Evolutionary conservation across 2,888 invertebrate genomes (phyloP), one percentile per base, ranked within the genome.

Genomic region (Chloroclysta siterata): DNA sequence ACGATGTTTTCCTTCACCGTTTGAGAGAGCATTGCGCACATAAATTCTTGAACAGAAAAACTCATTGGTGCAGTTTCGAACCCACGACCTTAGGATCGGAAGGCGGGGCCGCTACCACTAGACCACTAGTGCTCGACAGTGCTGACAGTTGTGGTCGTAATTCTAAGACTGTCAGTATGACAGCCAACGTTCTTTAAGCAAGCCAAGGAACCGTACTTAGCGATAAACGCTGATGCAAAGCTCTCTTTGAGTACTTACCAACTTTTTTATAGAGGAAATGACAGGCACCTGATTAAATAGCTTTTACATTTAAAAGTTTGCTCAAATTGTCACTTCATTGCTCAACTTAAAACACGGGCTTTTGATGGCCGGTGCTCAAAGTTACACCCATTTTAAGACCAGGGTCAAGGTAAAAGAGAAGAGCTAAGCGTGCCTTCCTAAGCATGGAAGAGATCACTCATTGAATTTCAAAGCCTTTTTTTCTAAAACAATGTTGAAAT

Each of bases 171-270:
- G 36, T 39, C 10, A 10, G 11, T 11, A 46, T 53, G 14, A 4
- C 42, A 8, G 10, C 42, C 52, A 2, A 13, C 17, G 13, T 6
- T 39, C 60, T 65, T 44, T 66, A 56, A 53, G 60, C 60, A 51
- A 28, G 22, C 55, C 0, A 33, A 33, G 36, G 17, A 47, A 13
- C 55, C 36, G 15, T 50, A 41, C 56, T 65, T 2, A 39, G 36
- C 11, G 1, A 48, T 67, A 65, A 69, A 64, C 66, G 69, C 56
- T 41, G 58, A 53, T 44, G 65, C 53, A 56, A 57, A 57, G 39
- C 55, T 47, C 36, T 52, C 59, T 53, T 33, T 22, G n/a, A 44
- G 36, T 22, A 13, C 48, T 28, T 48, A 47, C 28, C 28, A 57
- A 53, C 58, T 63, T 64, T 64, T 64, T 64, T 52, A 64, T 53